A percentile compares a stretch with the other conserved stretches of the same genome.
Conservation (phyloP, 53 echinoderm and acorn worm species). For the Echinometra lucunter region DNA sequence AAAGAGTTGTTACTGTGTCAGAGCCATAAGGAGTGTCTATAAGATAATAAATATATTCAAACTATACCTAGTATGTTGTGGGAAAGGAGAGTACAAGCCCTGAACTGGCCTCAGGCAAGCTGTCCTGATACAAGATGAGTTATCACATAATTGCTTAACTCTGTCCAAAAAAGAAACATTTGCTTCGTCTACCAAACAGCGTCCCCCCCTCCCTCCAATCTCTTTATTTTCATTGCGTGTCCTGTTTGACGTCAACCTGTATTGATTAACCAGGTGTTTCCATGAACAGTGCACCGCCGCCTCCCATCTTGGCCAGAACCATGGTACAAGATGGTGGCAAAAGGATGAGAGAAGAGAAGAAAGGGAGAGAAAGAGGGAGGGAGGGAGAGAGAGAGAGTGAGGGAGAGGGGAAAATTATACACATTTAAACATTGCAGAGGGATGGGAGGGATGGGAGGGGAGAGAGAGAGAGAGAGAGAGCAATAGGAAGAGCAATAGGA, state of each 20-base stretch:
- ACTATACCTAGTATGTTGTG: background rate
- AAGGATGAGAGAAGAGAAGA: background rate
- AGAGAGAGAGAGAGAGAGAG: background rate
- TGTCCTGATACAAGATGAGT: background rate
- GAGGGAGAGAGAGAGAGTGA: background rate
- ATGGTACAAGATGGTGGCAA: background rate
- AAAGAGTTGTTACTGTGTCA: too few relatives aligned
- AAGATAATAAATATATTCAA: background rate
- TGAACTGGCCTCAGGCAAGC: background rate
- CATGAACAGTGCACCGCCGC: slow-evolving; percentile 10
- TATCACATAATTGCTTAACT: slow-evolving; percentile 29
- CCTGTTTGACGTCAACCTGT: slow-evolving; percentile 55
- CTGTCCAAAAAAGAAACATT: slow-evolving; percentile 32
- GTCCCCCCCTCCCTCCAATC: slow-evolving; percentile 18
- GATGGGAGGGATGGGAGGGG: background rate
- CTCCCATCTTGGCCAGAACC: slow-evolving; percentile 1
- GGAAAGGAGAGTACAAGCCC: background rate
- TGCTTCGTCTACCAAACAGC: slow-evolving; percentile 16
- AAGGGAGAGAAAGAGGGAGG: background rate
- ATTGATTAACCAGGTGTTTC: slow-evolving; percentile 67
- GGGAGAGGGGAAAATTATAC: background rate
- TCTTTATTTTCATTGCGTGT: slow-evolving; percentile 29
- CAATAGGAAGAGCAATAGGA: background rate
- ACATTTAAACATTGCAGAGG: too few relatives aligned
- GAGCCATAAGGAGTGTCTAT: too few relatives aligned